phyloP scores from a whole-genome alignment of 2,113 vertebrate genomes.

The Astur gentilis region DNA sequence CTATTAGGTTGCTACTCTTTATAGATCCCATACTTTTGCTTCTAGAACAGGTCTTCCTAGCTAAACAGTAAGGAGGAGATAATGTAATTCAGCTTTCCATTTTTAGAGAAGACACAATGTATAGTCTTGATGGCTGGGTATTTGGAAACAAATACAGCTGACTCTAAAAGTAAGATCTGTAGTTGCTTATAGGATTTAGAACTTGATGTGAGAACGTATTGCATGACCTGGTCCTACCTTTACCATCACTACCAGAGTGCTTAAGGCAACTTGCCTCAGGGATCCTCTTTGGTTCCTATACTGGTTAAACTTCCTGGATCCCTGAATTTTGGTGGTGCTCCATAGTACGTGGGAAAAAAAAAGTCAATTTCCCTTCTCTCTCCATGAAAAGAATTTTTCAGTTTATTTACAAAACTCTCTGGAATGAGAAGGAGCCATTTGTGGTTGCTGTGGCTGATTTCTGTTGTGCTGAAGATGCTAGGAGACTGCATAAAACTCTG shows the following conservation, averaged over 20 bases:
- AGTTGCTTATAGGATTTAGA: neutral
- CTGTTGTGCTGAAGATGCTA: slow-evolving; percentile 62
- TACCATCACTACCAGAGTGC: neutral
- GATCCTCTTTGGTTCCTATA: neutral
- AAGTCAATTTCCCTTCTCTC: slow-evolving; percentile 32
- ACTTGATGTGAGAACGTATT: neutral
- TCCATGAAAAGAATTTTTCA: slow-evolving; percentile 62
- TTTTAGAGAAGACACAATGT: neutral
- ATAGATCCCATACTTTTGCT: neutral
- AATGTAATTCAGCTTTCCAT: neutral
- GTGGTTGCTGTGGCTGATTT: slow-evolving; percentile 73
- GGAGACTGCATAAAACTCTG: slow-evolving; percentile 59
- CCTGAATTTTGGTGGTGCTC: slow-evolving; percentile 13
- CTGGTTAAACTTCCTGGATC: slow-evolving; percentile 37
- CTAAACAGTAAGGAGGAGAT: neutral
- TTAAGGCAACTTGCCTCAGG: neutral
- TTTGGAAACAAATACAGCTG: neutral
- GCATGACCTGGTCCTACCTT: neutral
- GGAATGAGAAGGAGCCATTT: slow-evolving; percentile 75
- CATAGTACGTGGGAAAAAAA: slow-evolving; percentile 17
- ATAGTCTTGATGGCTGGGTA: neutral
- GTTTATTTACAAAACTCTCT: slow-evolving; percentile 76
- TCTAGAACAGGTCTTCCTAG: neutral
- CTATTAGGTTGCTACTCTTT: neutral
- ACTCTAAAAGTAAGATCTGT: neutral